phyloP scores from a whole-genome alignment of 92 coral and sea anemone species.

The Phenganax subtilis region DNA sequence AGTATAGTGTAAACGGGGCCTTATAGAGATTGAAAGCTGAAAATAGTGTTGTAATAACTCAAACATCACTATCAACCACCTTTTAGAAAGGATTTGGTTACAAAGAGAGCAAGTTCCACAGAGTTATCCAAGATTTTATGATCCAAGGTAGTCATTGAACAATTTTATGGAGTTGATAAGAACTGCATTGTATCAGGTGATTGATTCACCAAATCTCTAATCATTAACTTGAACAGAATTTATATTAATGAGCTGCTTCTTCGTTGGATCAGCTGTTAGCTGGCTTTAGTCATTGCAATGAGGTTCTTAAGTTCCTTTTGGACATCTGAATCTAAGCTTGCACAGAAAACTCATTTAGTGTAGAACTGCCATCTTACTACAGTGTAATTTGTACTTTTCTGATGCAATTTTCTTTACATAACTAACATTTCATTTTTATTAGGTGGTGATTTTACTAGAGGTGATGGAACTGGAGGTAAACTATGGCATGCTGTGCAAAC shows the following conservation, averaged over 20 bases:
- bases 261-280: too few relatives aligned
- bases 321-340: too few relatives aligned
- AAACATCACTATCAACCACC: not conserved
- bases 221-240: not conserved
- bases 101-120: conserved; percentile 75
- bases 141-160: conserved; percentile 61
- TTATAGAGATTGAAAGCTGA: not conserved
- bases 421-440: not conserved
- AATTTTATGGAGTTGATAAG: not conserved
- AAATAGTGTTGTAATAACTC: not conserved
- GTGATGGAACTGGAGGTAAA: conserved; percentile 83
- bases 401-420: too few relatives aligned
- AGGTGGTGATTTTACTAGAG: conserved; percentile 70
- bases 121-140: conserved; percentile 74
- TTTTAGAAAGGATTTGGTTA: conserved; percentile 80
- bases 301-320: too few relatives aligned
- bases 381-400: too few relatives aligned
- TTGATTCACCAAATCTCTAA: not conserved
- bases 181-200: not conserved
- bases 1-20: too few relatives aligned
- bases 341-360: not conserved
- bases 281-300: too few relatives aligned
- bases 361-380: not conserved
- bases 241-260: not conserved
- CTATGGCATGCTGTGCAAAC: too few relatives aligned